Base-by-base conservation (phyloP, 37 sponge, comb jelly and placozoan genomes). In the Ephydatia muelleri region DNA sequence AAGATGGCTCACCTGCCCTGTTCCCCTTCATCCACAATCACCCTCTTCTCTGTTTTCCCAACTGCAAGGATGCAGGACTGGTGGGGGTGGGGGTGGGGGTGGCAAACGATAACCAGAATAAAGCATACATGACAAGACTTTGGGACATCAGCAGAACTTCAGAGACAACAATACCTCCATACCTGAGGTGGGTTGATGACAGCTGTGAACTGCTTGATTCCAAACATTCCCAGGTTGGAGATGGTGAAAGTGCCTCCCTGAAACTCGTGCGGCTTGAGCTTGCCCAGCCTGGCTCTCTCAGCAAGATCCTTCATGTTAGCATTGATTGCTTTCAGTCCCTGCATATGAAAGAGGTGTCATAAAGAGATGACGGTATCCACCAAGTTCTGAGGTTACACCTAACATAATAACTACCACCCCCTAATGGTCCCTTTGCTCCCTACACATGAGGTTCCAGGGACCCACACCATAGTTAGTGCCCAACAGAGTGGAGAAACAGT, bases 211-310 rank as follows among this genome's bases (percentile, higher is more conserved):
- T 84, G 90, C 70, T 84, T 86, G 27, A 92, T 74, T 0, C 97
- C 97, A 66, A 74, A 94, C 97, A 97, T 97, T 30, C 97, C 97
- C 30, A 97, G 88, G 82, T 97, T 97, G 81, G 97, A 97, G 66
- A 97, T 97, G 77, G 97, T 94, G 88, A 97, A 97, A 33, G 97
- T 97, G 6, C 97, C 97, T 65, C 97, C 97, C 81, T 93, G 92
- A 91, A 90, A 98, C 80, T 98, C 99, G 26, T 89, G 83, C 0
- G 99, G 99, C 76, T 92, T 77, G 14, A 98, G 90, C 39, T 83
- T 92, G 0, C 94, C 94, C 35, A 25, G 67, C 47, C 91, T 69
- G 0, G 99, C 99, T 76, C 87, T 96, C 86, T 89, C 90, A 64
- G 93, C 93, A 35, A 98, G 85, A 36, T 80, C 77, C 34, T 33